phyloP scores from a whole-genome alignment of 2,113 vertebrate genomes.

The Ceyx margarethae region DNA sequence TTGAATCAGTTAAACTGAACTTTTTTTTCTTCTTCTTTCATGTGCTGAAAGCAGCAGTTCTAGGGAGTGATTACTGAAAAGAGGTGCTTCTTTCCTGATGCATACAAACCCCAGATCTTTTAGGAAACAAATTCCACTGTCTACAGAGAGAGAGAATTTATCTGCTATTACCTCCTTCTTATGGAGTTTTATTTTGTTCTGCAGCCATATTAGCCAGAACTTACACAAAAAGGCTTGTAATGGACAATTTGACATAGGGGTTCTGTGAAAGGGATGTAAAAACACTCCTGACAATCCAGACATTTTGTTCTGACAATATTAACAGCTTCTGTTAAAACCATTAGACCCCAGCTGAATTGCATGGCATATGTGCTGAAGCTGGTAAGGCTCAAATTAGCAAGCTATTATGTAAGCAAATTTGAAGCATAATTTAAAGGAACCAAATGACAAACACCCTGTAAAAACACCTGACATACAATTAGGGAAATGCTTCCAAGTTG shows the following conservation, averaged over 20 bases:
- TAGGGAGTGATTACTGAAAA: not conserved
- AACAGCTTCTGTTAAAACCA: not conserved
- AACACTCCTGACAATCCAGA: not conserved
- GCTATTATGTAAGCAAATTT: constrained; percentile 14
- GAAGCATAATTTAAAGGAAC: constrained; percentile 20
- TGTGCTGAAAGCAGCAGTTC: not conserved
- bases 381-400: constrained; percentile 23
- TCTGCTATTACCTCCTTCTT: not conserved
- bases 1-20: too few species aligned
- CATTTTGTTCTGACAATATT: constrained; percentile 26
- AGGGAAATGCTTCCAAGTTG: not conserved
- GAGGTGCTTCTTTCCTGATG: not conserved
- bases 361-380: not conserved
- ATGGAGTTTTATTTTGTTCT: not conserved
- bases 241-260: not conserved
- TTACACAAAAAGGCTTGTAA: not conserved
- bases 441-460: not conserved
- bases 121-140: not conserved
- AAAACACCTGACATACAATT: not conserved
- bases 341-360: not conserved
- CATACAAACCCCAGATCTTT: not conserved
- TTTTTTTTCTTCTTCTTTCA: not conserved
- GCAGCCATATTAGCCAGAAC: not conserved
- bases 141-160: not conserved
- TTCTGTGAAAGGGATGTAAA: not conserved